Percentiles rank a stretch among this genome's conserved stretches.
Evolutionary conservation across 2,113 vertebrate species (phyloP).

Genomic region (Herpetotheres cachinnans): DNA sequence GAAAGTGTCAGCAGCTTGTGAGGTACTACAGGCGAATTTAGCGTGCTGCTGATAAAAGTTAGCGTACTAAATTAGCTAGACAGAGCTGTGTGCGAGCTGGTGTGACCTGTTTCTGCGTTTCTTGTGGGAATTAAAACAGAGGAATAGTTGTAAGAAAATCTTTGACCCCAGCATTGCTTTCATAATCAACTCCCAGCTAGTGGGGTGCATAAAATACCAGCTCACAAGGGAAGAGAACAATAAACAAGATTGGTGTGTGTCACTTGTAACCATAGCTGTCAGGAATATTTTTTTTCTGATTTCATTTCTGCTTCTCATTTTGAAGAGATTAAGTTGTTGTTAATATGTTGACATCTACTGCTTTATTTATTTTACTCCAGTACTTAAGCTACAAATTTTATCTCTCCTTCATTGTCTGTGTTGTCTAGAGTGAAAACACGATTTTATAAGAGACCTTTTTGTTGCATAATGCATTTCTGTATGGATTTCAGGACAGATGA

Average conservation of each 20-base stretch:
- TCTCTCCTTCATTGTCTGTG: neutral
- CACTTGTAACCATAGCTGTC: conserved; percentile 40
- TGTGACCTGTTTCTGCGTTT: conserved; percentile 61
- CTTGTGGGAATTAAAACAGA: conserved; percentile 53
- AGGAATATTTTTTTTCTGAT: conserved; percentile 35
- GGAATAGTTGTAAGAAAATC: conserved; percentile 10
- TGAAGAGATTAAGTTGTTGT: conserved; percentile 59
- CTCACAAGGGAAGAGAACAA: conserved; percentile 39
- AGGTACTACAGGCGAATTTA: neutral
- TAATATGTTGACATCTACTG: conserved; percentile 53
- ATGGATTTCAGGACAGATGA: neutral
- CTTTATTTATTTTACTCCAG: conserved; percentile 17
- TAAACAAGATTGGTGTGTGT: conserved; percentile 4
- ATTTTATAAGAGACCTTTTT: neutral
- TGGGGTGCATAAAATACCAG: conserved; percentile 17
- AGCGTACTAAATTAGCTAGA: neutral
- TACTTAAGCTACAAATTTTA: neutral
- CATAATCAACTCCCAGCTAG: conserved; percentile 36
- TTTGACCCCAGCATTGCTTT: conserved; percentile 46
- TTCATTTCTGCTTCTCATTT: conserved; percentile 62
- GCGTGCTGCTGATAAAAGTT: neutral
- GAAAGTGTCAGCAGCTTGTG: conserved; percentile 3
- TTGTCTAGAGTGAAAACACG: neutral
- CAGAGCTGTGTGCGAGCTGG: neutral
- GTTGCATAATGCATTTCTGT: neutral